phyloP scores from a whole-genome alignment of 2,888 invertebrate species.

The Eupithecia subumbrata region DNA sequence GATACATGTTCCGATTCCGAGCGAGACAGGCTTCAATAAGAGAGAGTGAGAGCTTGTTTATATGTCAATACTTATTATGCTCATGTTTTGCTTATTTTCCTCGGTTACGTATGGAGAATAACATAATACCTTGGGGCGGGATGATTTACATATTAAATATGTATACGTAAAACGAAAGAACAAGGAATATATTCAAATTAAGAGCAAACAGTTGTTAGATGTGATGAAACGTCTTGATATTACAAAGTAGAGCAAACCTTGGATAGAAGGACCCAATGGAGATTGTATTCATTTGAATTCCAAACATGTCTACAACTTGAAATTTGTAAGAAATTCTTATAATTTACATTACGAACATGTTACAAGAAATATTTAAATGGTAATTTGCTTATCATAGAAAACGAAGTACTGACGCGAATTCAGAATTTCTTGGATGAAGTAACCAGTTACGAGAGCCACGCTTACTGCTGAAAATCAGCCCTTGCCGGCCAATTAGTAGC shows the following conservation, averaged over 20 bases:
- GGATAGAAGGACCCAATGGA: neutral
- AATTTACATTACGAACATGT: conserved; percentile 1
- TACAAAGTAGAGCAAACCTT: neutral
- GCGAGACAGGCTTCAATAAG: conserved; percentile 1
- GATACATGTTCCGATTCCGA: conserved; percentile 13
- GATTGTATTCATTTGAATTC: neutral
- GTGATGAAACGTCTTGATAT: neutral
- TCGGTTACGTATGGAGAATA: conserved; percentile 10
- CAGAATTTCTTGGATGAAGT: neutral
- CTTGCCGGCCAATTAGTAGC: neutral
- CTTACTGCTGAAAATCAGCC: neutral
- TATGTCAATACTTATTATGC: conserved; percentile 18
- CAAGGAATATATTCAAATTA: neutral
- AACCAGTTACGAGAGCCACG: neutral
- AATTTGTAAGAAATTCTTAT: neutral
- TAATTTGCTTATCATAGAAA: neutral
- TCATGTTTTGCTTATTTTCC: conserved; percentile 20
- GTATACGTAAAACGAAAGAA: neutral
- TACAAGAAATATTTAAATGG: conserved; percentile 1
- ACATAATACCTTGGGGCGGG: conserved; percentile 16
- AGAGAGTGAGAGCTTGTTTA: conserved; percentile 16
- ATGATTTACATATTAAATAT: neutral
- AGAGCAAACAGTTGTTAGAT: neutral
- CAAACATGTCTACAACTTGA: conserved; percentile 7
- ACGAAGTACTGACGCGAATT: neutral